A percentile compares a stretch with the other conserved stretches of the same genome.
phyloP scores from a whole-genome alignment of 1,140 invertebrate species.

The Hirudo medicinalis region DNA sequence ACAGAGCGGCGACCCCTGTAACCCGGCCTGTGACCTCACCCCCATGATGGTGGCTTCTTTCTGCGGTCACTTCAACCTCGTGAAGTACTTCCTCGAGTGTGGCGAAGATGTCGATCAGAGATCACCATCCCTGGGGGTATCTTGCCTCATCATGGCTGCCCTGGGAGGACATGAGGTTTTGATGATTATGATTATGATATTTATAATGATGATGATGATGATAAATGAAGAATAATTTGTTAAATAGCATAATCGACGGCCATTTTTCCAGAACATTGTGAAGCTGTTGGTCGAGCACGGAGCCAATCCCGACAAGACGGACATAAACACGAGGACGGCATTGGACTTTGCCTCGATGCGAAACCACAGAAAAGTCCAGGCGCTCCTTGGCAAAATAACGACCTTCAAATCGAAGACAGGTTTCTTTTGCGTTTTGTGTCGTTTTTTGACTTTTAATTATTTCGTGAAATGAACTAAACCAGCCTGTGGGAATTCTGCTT shows the following conservation, averaged over 20 bases:
- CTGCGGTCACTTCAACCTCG: conserved; percentile 38
- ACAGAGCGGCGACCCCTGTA: conserved; percentile 19
- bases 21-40: conserved; percentile 35
- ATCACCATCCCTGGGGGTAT: conserved; percentile 33
- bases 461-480: background rate
- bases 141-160: conserved; percentile 38
- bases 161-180: conserved; percentile 34
- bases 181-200: background rate
- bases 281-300: conserved; percentile 39
- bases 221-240: background rate
- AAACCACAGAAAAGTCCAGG: conserved; percentile 34
- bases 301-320: conserved; percentile 35
- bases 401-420: conserved; percentile 35
- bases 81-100: conserved; percentile 34
- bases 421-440: conserved; percentile 25
- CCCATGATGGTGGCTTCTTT: conserved; percentile 36
- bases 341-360: conserved; percentile 36
- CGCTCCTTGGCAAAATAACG: conserved; percentile 37
- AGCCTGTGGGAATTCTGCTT: background rate
- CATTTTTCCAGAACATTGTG: conserved; percentile 32
- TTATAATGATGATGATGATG: background rate
- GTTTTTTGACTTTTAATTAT: background rate
- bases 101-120: conserved; percentile 38
- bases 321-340: conserved; percentile 37
- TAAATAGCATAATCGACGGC: background rate